Conservation (phyloP, 2,888 invertebrate genomes). For the Zaprionus lineosus region DNA sequence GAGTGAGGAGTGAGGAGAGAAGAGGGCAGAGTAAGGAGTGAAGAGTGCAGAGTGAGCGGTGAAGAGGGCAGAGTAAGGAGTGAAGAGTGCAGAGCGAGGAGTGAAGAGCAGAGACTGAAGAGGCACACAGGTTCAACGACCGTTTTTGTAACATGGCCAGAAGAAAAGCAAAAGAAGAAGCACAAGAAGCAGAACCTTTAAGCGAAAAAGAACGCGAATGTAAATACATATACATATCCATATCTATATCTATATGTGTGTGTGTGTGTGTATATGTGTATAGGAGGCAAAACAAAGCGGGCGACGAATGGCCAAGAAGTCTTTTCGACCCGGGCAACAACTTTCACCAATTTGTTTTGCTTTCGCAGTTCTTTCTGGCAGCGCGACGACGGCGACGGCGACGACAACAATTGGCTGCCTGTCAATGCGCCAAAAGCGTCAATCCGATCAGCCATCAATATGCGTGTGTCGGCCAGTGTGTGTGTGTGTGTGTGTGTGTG, state of each 20-base stretch:
- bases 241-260: too few relatives aligned
- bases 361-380: conserved; percentile 71
- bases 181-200: conserved; percentile 40
- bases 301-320: conserved; percentile 62
- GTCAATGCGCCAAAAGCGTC: conserved; percentile 65
- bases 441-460: conserved; percentile 52
- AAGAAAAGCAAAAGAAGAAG: conserved; percentile 23
- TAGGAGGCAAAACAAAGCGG: too few relatives aligned
- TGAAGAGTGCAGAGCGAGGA: conserved; percentile 11
- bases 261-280: too few relatives aligned
- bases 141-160: conserved; percentile 69
- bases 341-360: conserved; percentile 82
- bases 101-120: conserved; percentile 10
- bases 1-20: not conserved
- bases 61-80: conserved; percentile 6
- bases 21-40: too few relatives aligned
- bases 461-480: not conserved
- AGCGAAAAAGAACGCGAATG: conserved; percentile 77
- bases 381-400: conserved; percentile 27
- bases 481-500: conserved; percentile 1
- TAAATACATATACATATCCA: conserved; percentile 44
- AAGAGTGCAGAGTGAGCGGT: conserved; percentile 22
- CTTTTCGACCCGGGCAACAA: conserved; percentile 66
- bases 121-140: conserved; percentile 71
- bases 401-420: conserved; percentile 68